Evolutionary conservation across 2,888 invertebrate genomes (phyloP).

Genomic region (Patella pellucida): DNA sequence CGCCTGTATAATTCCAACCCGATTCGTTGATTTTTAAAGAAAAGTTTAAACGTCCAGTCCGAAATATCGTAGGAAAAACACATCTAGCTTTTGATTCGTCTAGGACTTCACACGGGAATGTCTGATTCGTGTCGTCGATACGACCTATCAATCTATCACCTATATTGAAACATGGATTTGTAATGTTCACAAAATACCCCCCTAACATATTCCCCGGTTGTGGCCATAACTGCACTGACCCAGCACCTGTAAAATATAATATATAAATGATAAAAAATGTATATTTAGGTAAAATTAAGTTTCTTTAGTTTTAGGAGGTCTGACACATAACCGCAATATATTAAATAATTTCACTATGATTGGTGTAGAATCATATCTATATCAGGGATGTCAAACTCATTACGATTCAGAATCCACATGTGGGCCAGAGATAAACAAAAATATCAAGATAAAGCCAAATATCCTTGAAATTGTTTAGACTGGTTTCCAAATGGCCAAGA

Average conservation of each 20-base stretch:
- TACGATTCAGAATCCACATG: no score
- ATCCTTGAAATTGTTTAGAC: no score
- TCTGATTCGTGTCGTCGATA: constrained; percentile 40
- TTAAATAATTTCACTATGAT: no score
- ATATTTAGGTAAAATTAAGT: no score
- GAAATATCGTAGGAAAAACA: constrained; percentile 48
- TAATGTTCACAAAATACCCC: constrained; percentile 41
- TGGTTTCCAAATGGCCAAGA: no score
- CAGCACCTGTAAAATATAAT: constrained; percentile 24
- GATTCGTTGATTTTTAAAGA: constrained; percentile 29
- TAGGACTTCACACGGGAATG: constrained; percentile 40
- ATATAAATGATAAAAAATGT: not conserved
- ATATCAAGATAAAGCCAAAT: no score
- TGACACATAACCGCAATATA: no score
- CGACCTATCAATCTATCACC: constrained; percentile 34
- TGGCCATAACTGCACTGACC: constrained; percentile 35
- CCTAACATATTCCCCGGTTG: constrained; percentile 49
- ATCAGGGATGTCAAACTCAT: no score
- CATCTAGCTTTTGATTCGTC: constrained; percentile 37
- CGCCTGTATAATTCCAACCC: constrained; percentile 44
- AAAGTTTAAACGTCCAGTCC: constrained; percentile 42
- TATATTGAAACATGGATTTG: constrained; percentile 49
- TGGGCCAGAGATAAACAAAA: no score
- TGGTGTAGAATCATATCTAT: no score
- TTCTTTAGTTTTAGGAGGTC: no score